phyloP scores from a whole-genome alignment of 2,113 vertebrate genomes.

The Struthio camelus region DNA sequence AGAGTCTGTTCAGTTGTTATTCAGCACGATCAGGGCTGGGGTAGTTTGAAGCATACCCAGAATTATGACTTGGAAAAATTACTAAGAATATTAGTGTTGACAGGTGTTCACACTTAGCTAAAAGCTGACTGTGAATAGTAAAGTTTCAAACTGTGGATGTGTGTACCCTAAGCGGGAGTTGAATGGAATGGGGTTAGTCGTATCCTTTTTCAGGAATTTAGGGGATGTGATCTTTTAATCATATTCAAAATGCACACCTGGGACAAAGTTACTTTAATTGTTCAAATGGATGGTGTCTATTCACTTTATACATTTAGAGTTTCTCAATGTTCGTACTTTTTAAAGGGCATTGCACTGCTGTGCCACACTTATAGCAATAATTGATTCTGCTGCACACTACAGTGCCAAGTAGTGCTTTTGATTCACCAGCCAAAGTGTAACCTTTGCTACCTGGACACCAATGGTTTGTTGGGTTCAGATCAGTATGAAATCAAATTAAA shows the following conservation, averaged over 20 bases:
- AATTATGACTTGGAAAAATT: background rate
- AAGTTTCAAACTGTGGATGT: background rate
- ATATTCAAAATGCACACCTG: background rate
- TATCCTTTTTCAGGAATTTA: background rate
- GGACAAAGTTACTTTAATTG: background rate
- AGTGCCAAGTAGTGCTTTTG: background rate
- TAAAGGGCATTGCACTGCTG: background rate
- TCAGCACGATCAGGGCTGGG: accelerated
- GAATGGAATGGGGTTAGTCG: background rate
- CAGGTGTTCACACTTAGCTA: background rate
- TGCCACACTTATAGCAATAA: background rate
- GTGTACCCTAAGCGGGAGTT: background rate
- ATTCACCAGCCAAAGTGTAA: background rate
- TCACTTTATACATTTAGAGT: background rate
- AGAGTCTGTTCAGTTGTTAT: background rate
- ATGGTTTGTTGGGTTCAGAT: background rate
- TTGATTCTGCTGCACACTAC: background rate
- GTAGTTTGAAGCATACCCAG: background rate
- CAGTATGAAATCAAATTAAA: background rate
- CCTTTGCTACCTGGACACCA: background rate
- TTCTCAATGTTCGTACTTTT: background rate
- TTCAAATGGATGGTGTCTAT: background rate
- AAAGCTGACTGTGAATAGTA: background rate
- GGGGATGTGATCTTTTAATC: background rate
- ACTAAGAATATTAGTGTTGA: background rate